Evolutionary conservation across 2,113 vertebrate species (phyloP), one percentile per base, ranked within the genome.

Genomic region (Merops nubicus): DNA sequence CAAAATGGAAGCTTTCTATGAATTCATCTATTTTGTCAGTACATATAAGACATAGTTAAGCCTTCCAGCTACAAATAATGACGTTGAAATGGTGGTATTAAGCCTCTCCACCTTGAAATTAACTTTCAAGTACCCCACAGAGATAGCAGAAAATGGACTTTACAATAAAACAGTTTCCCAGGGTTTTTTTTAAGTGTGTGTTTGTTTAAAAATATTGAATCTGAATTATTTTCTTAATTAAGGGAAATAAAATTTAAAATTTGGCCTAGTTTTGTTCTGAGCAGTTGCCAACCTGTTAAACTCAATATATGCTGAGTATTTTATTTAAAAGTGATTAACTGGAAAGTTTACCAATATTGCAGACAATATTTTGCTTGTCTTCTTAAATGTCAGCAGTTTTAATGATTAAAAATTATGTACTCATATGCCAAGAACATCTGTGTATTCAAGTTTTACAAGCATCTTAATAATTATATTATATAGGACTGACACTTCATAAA

Each of bases 241-340:
- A 95, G 97, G 29, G 28, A 96, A 97, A 97, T 91, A 96, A 97
- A 75, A 86, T 78, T 74, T 94, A 95, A 87, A 36, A 62, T 9
- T 94, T 97, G 95, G 75, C 82, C 82, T 40, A 64, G 56, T 93
- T 91, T 91, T 94, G 8, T 85, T 42, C 72, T 91, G 81, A 96
- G 63, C 28, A 77, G 12, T 96, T 98, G 91, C 85, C 95, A 97
- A 93, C 60, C 76, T 76, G 33, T 91, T 80, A 57, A 85, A 64
- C 12, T 47, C 53, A 87, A 87, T 85, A 94, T 92, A 97, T 92
- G 85, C 64, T 94, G 59, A 94, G 80, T 91, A 97, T 96, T 96
- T 97, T 92, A 91, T 82, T 93, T 86, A 65, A 31, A 94, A 85
- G 15, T 94, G 77, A 96, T 97, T 96, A 97, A 97, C 96, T 90